Evolutionary conservation across 2,113 vertebrate species (phyloP), one percentile per base, ranked within the genome.

Genomic region (Leucoraja erinaceus): DNA sequence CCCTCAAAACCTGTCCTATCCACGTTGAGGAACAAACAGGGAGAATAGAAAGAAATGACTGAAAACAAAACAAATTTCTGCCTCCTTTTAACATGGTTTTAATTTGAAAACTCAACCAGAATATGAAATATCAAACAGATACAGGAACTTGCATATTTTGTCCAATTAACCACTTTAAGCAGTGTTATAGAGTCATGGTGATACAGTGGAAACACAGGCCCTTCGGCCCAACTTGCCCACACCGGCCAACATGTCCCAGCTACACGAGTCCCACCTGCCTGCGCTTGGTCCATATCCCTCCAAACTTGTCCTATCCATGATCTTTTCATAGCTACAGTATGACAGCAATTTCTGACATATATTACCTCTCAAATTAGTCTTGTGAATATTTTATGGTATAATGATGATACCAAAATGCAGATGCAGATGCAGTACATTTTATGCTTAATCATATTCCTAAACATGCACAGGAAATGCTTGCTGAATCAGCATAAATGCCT

Each of bases 341-440:
- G 38, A 91, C 70, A 38, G 33, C 33, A 72, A 72, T 91, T 72
- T 72, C 66, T 72, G 68, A 47, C 33, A 74, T 38, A 47, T 72
- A 54, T 47, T 91, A 25, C 22, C 33, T 72, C 56, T 20, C 25
- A 72, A 72, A 91, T 72, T 72, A 91, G 72, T 68, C 66, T 91
- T 68, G 72, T 91, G 68, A 74, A 91, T 91, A 91, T 91, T 91
- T 91, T 25, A 91, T n/a, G 28, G 33, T 33, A 91, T 72, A 91
- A 72, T 70, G 16, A 91, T 72, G 33, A 91, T 72, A 91, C 70
- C 38, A 68, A 47, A 91, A 22, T 72, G 68, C 90, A 70, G 10
- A 22, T 72, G 68, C 90, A 70, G 10, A 14, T 14, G 3, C 70
- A 1, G 22, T 38, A 72, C 66, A 72, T 72, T 72, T 91, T 91